Conservation (phyloP, 2,888 invertebrate genomes). For the Hylaea fasciaria region DNA sequence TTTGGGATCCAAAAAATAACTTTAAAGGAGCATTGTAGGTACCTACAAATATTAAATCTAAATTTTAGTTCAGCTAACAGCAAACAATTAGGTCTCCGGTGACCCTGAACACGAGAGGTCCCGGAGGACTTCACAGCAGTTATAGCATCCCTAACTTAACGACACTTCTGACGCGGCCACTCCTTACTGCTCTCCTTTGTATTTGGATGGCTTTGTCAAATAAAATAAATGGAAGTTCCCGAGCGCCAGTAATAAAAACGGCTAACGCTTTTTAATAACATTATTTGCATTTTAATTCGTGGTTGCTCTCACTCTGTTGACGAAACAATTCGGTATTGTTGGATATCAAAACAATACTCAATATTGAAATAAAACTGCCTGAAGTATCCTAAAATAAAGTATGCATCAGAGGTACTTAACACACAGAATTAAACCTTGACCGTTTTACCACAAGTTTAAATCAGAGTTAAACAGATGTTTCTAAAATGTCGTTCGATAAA, state of each 20-base stretch:
- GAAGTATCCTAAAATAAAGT: not conserved
- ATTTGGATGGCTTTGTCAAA: constrained; percentile 52
- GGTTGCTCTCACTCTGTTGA: not conserved
- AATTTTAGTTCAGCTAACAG: not conserved
- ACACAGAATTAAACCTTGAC: too few relatives aligned
- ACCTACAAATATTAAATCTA: not conserved
- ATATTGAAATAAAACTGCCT: too few relatives aligned
- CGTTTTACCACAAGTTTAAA: too few relatives aligned
- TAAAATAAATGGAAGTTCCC: constrained; percentile 38
- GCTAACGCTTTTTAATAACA: constrained; percentile 17
- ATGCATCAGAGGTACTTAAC: not conserved
- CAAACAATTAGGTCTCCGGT: constrained; percentile 19
- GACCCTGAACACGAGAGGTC: constrained; percentile 20
- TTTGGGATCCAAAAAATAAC: too few relatives aligned
- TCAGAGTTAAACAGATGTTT: too few relatives aligned
- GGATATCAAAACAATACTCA: not conserved
- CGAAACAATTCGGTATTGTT: not conserved
- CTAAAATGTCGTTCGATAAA: too few relatives aligned
- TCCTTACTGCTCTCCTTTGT: constrained; percentile 59
- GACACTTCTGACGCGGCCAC: constrained; percentile 66
- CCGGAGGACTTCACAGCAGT: constrained; percentile 23
- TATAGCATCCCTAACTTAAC: constrained; percentile 44
- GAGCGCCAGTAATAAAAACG: constrained; percentile 13
- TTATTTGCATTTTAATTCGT: constrained; percentile 6
- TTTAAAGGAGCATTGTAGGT: not conserved